Base-by-base conservation (phyloP, 2,113 vertebrate species). In the Acanthochromis polyacanthus region DNA sequence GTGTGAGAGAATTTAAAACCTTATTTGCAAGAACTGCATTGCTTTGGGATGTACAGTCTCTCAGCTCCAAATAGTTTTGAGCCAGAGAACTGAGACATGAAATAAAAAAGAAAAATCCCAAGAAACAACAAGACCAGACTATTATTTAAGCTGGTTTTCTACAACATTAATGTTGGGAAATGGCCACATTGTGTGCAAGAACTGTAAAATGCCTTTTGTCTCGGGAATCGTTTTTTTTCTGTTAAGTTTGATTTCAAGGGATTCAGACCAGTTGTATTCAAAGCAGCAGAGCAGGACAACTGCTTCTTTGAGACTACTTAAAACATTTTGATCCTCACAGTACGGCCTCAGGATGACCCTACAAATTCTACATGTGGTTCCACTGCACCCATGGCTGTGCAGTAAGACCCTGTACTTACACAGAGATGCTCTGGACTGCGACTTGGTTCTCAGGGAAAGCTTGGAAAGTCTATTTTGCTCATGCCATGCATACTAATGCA, bases 401-500 rank as follows among this genome's bases (percentile, higher is more conserved):
- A 80, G 82, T n/a, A 16, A 22, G 45, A 58, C 61, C 25, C 57
- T 36, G 56, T n/a, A 17, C 55, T 67, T 20, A 19, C 50, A 63
- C 20, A 40, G 30, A 80, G 66, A 69, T 32, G 32, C 67, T 71
- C 51, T 30, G 43, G 83, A 63, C 78, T 78, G 60, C 81, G 63
- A 58, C 64, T 55, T 51, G 58, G 66, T 86, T 61, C 5, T 77
- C 74, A 10, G 66, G 70, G 74, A 83, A 68, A 83, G 46, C 50
- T 64, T 30, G 22, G 15, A 45, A 59, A 76, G 73, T 61, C 74
- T 40, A 25, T 22, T 70, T 77, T 48, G 53, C 50, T 77, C 69
- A 38, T 68, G 79, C 74, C 32, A 62, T 88, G 81, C 87, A 90
- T 88, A 84, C 84, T 81, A 87, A 91, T 79, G 73, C 40, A 59